These are phyloP conservation scores for Egretta garzetta DNA, from an alignment of 2,113 vertebrate species.

Conservation along the genomic window DNA sequence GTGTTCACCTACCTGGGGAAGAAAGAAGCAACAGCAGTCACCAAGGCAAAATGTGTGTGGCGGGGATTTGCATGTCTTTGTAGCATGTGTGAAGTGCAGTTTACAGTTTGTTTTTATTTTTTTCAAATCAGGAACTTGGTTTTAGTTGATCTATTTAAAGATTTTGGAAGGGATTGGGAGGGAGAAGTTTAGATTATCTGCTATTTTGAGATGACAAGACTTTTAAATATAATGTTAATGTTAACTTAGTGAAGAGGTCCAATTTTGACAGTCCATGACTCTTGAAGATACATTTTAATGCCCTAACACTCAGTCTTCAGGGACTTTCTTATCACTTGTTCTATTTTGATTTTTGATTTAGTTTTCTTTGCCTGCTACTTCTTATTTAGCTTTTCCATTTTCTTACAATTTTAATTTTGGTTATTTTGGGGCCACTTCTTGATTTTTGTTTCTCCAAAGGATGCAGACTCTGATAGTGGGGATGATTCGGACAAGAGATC, in stretches of 20 bases:
- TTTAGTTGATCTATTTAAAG: not conserved
- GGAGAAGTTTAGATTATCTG: slow-evolving; percentile 1
- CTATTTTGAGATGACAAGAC: not conserved
- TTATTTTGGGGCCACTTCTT: slow-evolving; percentile 94
- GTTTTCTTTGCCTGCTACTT: slow-evolving; percentile 77
- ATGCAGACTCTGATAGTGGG: slow-evolving; percentile 99
- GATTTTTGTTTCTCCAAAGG: slow-evolving; percentile 96
- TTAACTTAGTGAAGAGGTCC: slow-evolving; percentile 17
- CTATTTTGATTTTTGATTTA: slow-evolving; percentile 71
- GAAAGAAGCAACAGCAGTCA: slow-evolving; percentile 78
- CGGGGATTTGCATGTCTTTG: slow-evolving; percentile 78
- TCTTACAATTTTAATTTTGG: slow-evolving; percentile 89
- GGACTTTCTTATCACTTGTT: slow-evolving; percentile 58
- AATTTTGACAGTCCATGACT: slow-evolving; percentile 32
- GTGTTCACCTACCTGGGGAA: slow-evolving; percentile 73
- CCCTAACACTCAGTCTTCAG: slow-evolving; percentile 43
- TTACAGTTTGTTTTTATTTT: slow-evolving; percentile 28
- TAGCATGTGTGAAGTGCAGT: slow-evolving; percentile 80
- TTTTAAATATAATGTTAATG: slow-evolving; percentile 23
- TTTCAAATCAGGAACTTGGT: slow-evolving; percentile 9
- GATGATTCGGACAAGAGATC: slow-evolving; percentile 99
- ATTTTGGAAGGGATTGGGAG: slow-evolving; percentile 33
- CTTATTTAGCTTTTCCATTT: slow-evolving; percentile 81
- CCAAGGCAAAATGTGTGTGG: slow-evolving; percentile 77
- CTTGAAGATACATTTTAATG: slow-evolving; percentile 36